Evolutionary conservation across 2,113 vertebrate species (phyloP), one percentile per base, ranked within the genome.

Genomic region (Oplegnathus fasciatus): DNA sequence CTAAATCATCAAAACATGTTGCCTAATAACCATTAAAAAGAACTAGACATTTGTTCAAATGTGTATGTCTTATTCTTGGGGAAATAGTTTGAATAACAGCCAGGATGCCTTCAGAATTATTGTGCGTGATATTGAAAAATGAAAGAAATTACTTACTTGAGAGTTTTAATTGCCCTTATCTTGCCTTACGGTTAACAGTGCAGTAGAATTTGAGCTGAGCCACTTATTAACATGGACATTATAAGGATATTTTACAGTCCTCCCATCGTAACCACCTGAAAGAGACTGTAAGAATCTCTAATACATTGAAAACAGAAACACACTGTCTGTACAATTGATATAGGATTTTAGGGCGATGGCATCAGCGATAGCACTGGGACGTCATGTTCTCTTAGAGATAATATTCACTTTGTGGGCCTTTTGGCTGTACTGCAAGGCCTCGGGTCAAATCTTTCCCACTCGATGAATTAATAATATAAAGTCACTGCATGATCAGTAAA

Each of bases 391-490:
- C 34, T 4, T 32, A 34, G 40, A 80, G 74, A 48, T 81, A 32
- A 89, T 70, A 32, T 84, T 84, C 34, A 48, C 72, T 81, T 75
- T 80, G 77, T 74, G 62, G 69, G 37, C 28, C 58, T 57, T 18
- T 15, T 55, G 48, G 55, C 61, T 73, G 55, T 34, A 34, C 32
- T 14, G 30, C 62, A 54, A 86, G 83, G n/a, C 76, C 80, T 75
- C 34, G 0, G 90, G 84, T 92, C 85, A 84, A 84, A 86, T 83
- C 22, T 52, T 75, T 75, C 73, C 74, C 60, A 46, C 66, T 84
- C 10, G 22, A 3, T 84, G n/a, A 69, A 90, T 91, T 75, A 48
- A 15, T 87, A 78, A 90, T 88, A 46, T 52, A 80, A 75, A 83
- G 17, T 48, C 37, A 20, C 68, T 37, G 68, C 80, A 64, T 79